Conservation (phyloP, 2,888 invertebrate species). For the Volucella bombylans region DNA sequence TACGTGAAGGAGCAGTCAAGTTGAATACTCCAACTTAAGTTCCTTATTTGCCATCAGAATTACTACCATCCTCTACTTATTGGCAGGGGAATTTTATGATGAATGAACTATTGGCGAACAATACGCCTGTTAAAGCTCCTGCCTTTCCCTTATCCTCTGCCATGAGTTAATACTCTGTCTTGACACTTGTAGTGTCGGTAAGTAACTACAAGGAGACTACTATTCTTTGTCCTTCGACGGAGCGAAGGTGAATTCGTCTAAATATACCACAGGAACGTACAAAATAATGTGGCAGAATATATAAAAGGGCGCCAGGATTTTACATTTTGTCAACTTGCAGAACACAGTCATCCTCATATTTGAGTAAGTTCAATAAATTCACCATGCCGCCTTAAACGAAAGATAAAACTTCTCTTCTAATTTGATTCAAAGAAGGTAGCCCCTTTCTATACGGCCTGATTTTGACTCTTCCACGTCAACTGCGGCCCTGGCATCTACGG, state of each 20-base stretch:
- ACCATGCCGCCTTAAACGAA: too few relatives aligned
- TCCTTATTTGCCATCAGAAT: slow-evolving; percentile 27
- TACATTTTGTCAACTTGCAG: background rate
- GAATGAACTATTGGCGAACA: slow-evolving; percentile 4
- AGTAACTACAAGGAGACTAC: slow-evolving; percentile 11
- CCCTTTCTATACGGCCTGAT: too few relatives aligned
- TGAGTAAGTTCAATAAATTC: too few relatives aligned
- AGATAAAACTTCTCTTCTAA: too few relatives aligned
- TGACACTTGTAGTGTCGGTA: slow-evolving; percentile 44
- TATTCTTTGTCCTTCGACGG: background rate
- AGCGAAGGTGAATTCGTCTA: background rate
- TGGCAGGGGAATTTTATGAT: background rate
- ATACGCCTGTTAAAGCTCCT: slow-evolving; percentile 6
- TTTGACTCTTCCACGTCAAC: too few relatives aligned
- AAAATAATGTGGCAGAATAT: background rate
- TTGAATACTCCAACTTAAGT: slow-evolving; percentile 2
- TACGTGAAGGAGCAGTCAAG: background rate
- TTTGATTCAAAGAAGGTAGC: too few relatives aligned
- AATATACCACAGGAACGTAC: slow-evolving; percentile 28
- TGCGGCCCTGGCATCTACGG: too few relatives aligned
- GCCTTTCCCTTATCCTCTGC: background rate
- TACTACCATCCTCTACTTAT: background rate
- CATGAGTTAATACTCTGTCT: slow-evolving; percentile 18
- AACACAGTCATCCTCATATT: too few relatives aligned
- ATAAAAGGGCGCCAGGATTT: slow-evolving; percentile 35